phyloP scores from a whole-genome alignment of 2,113 vertebrate genomes.

The Zapornia atra region DNA sequence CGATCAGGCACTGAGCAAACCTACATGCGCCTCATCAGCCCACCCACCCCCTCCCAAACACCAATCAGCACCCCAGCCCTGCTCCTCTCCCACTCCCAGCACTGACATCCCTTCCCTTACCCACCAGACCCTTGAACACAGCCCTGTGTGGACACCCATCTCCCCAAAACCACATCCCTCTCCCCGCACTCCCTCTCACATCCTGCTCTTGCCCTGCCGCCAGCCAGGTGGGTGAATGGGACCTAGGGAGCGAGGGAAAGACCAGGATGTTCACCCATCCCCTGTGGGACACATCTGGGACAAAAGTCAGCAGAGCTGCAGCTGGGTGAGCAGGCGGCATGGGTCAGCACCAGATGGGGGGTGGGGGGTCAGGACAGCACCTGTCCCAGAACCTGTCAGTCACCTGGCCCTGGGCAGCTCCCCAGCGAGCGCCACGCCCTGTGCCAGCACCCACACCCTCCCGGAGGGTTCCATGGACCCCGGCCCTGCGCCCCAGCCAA shows the following conservation, averaged over 20 bases:
- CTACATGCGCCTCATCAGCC: rapidly evolving
- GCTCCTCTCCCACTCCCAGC: neutral
- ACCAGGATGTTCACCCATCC: neutral
- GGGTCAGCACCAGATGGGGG: neutral
- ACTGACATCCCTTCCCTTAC: neutral
- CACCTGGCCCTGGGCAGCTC: neutral
- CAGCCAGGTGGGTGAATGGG: neutral
- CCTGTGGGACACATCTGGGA: neutral
- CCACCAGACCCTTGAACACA: neutral
- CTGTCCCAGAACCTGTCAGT: neutral
- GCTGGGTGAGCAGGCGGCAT: neutral
- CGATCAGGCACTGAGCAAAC: neutral
- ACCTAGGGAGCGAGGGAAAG: neutral
- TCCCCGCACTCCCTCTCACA: rapidly evolving
- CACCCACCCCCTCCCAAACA: neutral
- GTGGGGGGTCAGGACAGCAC: neutral
- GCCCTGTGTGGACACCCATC: neutral
- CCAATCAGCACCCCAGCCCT: neutral
- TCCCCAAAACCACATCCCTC: neutral
- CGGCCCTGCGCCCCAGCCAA: neutral
- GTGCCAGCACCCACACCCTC: neutral
- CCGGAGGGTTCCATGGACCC: rapidly evolving
- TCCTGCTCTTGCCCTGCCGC: rapidly evolving
- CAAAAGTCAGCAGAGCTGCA: neutral
- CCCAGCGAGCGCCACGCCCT: rapidly evolving